These are phyloP conservation scores for Carterocephalus palaemon DNA, from an alignment of 2,888 invertebrate genomes.

Conservation along the genomic window DNA sequence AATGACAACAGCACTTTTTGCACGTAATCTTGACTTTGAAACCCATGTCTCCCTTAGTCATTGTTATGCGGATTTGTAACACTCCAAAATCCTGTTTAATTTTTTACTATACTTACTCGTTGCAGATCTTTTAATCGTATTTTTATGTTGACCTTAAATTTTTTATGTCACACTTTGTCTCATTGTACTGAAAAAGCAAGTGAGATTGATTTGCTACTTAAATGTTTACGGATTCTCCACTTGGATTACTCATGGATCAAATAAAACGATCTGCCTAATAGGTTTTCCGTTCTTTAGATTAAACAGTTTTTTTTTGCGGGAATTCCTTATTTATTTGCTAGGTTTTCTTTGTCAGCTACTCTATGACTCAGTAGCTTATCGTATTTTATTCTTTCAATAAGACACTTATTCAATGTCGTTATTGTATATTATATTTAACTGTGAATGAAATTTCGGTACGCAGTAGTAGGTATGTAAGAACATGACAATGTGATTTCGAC, in stretches of 20 bases:
- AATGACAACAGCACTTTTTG: conserved; percentile 35
- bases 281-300: conserved; percentile 6
- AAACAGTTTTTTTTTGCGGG: conserved; percentile 7
- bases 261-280: conserved; percentile 11
- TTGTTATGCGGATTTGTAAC: conserved; percentile 48
- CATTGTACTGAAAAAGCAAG: conserved; percentile 38
- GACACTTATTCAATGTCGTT: conserved; percentile 54
- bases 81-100: conserved; percentile 58
- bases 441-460: conserved; percentile 51
- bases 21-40: conserved; percentile 45
- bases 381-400: conserved; percentile 3
- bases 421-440: conserved; percentile 52
- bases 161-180: conserved; percentile 35
- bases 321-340: conserved; percentile 7
- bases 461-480: conserved; percentile 38
- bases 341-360: conserved; percentile 1
- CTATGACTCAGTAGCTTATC: background rate
- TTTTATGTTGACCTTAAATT: conserved; percentile 37
- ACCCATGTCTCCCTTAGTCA: conserved; percentile 49
- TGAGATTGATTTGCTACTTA: conserved; percentile 50
- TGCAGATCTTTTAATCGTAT: conserved; percentile 28
- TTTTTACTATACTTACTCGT: conserved; percentile 39
- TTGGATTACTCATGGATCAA: conserved; percentile 23
- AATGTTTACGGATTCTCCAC: conserved; percentile 39
- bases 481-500: conserved; percentile 33